Conservation (phyloP, 2,888 invertebrate genomes). For the Merodon equestris region DNA sequence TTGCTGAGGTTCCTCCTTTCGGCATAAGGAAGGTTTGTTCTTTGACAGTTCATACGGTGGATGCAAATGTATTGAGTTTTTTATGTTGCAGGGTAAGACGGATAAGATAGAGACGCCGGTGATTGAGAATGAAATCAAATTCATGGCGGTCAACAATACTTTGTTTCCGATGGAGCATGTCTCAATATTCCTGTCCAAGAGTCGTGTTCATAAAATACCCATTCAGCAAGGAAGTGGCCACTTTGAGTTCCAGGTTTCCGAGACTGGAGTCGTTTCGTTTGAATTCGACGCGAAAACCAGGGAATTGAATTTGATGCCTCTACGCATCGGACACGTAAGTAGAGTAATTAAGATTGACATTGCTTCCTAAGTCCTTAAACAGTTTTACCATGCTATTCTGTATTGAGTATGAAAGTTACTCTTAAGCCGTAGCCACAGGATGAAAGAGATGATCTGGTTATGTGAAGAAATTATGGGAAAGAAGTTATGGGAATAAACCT, state of each 20-base stretch:
- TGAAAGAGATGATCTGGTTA: no score
- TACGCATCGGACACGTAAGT: constrained; percentile 76
- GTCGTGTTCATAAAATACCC: constrained; percentile 73
- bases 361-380: no score
- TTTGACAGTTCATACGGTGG: no score
- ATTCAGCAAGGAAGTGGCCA: constrained; percentile 77
- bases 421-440: no score
- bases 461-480: no score
- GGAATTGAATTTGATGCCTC: constrained; percentile 74
- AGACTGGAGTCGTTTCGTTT: constrained; percentile 74
- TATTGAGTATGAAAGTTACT: no score
- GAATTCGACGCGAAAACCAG: constrained; percentile 74
- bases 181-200: constrained; percentile 75
- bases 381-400: no score
- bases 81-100: constrained; percentile 71
- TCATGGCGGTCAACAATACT: constrained; percentile 77
- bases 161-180: constrained; percentile 75
- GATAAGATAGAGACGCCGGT: constrained; percentile 74
- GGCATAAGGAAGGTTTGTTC: constrained; percentile 75
- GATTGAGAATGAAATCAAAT: constrained; percentile 78
- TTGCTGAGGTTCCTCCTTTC: constrained; percentile 76
- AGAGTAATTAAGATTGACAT: no score
- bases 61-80: background rate
- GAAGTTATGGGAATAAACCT: no score
- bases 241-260: constrained; percentile 76